Evolutionary conservation across 2,113 vertebrate genomes (phyloP).

Genomic region (Actenoides lindsayi): DNA sequence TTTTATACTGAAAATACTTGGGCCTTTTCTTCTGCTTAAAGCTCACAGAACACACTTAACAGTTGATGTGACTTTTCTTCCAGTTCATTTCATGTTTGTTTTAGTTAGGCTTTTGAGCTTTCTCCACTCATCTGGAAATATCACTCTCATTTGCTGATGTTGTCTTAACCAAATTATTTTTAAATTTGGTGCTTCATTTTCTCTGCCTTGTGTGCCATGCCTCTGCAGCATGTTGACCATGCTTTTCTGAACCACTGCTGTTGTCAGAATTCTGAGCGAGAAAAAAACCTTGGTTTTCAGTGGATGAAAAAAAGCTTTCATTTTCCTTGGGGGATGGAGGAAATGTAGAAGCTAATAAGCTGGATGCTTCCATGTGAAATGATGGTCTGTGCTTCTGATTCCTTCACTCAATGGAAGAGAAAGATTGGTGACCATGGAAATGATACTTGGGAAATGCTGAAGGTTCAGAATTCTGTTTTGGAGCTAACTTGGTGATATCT

Average conservation of each 20-base stretch:
- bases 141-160: neutral
- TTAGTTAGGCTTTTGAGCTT: neutral
- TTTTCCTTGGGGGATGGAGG: neutral
- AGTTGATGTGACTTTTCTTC: neutral
- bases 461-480: neutral
- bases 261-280: neutral
- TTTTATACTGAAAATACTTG: neutral
- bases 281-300: neutral
- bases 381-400: neutral
- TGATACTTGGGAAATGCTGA: neutral
- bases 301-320: neutral
- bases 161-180: constrained; percentile 29
- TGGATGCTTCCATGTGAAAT: neutral
- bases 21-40: neutral
- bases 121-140: neutral
- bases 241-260: constrained; percentile 2
- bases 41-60: neutral
- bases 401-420: neutral
- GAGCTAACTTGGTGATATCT: neutral
- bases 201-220: neutral
- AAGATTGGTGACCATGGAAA: neutral
- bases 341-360: neutral
- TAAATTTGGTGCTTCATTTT: constrained; percentile 5
- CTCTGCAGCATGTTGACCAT: constrained; percentile 26
- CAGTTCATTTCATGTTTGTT: neutral